Percentiles rank a stretch among this genome's conserved stretches.
These are phyloP conservation scores for Plebejus melissa DNA, from an alignment of 2,888 invertebrate genomes.

Conservation along the genomic window DNA sequence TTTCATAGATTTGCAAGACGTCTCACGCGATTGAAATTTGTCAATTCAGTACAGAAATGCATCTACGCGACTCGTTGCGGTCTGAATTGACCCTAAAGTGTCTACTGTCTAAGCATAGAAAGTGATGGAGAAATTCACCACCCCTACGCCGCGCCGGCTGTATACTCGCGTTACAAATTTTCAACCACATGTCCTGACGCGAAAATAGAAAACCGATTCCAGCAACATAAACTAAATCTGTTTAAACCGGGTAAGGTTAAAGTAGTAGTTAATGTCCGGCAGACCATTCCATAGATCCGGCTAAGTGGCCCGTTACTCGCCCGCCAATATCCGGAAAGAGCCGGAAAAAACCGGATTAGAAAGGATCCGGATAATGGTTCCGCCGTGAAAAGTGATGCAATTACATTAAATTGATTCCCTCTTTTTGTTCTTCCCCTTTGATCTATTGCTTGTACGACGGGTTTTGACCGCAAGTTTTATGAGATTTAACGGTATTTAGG, in stretches of 20 bases:
- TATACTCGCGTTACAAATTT: neutral
- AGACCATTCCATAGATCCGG: slow-evolving; percentile 64
- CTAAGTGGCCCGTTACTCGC: slow-evolving; percentile 67
- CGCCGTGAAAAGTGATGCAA: slow-evolving; percentile 68
- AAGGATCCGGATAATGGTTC: slow-evolving; percentile 64
- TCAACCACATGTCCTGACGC: neutral
- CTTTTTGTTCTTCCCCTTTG: slow-evolving; percentile 53
- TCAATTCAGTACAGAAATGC: too few species aligned
- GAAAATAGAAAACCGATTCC: slow-evolving; percentile 8
- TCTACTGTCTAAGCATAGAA: too few species aligned
- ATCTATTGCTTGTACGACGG: slow-evolving; percentile 39
- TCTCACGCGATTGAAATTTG: too few species aligned
- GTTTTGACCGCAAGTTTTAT: slow-evolving; percentile 20
- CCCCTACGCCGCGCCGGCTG: too few species aligned
- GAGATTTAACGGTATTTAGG: neutral
- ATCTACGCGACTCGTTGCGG: too few species aligned
- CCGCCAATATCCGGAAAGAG: slow-evolving; percentile 70
- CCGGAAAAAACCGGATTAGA: slow-evolving; percentile 67
- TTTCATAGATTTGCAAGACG: too few species aligned
- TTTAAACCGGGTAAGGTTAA: slow-evolving; percentile 63
- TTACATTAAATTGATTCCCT: slow-evolving; percentile 62
- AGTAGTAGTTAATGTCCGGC: slow-evolving; percentile 62
- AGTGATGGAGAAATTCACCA: too few species aligned
- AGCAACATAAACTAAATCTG: slow-evolving; percentile 57
- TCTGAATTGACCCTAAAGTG: too few species aligned